Conservation (phyloP, 2,113 vertebrate species). For the Otis tarda region DNA sequence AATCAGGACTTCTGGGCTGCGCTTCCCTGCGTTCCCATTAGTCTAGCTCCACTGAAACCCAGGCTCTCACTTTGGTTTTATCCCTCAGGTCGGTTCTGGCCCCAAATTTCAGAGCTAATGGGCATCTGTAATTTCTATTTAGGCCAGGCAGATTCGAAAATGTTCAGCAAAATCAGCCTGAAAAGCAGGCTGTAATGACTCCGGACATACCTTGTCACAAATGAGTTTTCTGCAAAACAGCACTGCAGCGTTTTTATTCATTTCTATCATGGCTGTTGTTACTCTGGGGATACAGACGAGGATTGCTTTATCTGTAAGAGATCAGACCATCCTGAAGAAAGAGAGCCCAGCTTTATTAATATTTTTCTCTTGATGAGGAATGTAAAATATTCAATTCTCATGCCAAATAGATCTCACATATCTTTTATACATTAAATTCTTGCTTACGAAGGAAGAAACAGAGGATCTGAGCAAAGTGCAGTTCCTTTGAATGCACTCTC, state of each 20-base stretch:
- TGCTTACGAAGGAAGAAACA: not conserved
- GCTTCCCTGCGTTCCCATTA: not conserved
- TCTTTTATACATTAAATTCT: not conserved
- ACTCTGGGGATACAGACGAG: not conserved
- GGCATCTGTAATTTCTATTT: not conserved
- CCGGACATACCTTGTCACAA: not conserved
- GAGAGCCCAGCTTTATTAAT: not conserved
- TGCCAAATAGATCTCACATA: not conserved
- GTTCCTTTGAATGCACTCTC: not conserved
- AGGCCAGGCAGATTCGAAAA: not conserved
- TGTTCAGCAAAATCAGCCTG: not conserved
- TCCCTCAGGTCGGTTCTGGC: not conserved
- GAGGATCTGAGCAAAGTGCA: not conserved
- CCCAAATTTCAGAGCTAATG: not conserved
- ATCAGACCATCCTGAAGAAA: not conserved
- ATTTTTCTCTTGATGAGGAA: not conserved
- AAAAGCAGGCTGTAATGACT: not conserved
- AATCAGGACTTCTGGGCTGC: not conserved
- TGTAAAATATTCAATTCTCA: not conserved
- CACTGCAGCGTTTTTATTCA: not conserved
- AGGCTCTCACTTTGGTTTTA: not conserved
- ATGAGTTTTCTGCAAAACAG: not conserved
- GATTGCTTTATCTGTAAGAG: not conserved
- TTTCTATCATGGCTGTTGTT: not conserved
- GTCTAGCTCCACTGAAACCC: not conserved